Conservation (phyloP, 2,888 invertebrate genomes). For the Metacarcinus magister region DNA sequence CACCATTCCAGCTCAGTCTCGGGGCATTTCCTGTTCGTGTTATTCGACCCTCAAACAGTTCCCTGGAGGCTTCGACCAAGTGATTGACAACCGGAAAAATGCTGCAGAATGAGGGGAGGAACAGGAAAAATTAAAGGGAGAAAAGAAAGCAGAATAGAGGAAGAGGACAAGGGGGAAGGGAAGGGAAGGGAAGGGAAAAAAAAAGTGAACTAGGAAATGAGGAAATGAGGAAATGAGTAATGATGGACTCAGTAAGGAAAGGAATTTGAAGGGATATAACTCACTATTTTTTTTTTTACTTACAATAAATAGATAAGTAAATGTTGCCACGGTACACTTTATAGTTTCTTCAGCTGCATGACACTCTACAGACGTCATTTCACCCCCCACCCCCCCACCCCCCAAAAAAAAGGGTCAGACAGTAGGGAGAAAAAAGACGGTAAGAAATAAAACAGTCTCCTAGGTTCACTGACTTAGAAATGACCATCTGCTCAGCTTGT, state of each 20-base stretch:
- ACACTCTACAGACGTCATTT: no score
- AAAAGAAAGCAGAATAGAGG: neutral
- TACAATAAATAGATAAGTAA: no score
- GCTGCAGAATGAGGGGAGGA: neutral
- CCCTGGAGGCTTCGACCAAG: neutral
- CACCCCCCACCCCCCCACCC: no score
- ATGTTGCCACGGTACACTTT: no score
- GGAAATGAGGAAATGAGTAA: neutral
- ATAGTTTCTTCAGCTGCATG: no score
- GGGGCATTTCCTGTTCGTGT: conserved; percentile 20
- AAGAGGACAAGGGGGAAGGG: neutral
- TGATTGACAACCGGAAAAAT: neutral
- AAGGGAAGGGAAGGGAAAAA: neutral
- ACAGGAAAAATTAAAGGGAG: neutral
- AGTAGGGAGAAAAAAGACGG: neutral
- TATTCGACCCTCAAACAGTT: neutral
- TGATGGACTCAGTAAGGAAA: neutral
- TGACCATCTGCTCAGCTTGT: neutral
- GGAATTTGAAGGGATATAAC: neutral
- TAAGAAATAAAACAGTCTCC: neutral
- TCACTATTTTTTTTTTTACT: no score
- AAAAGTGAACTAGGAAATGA: neutral
- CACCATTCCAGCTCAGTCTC: neutral
- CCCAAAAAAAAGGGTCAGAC: neutral
- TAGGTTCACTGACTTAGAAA: neutral